Percentiles rank a stretch among this genome's conserved stretches.
Evolutionary conservation across 2,888 invertebrate genomes (phyloP).

Genomic region (Diogma glabrata): DNA sequence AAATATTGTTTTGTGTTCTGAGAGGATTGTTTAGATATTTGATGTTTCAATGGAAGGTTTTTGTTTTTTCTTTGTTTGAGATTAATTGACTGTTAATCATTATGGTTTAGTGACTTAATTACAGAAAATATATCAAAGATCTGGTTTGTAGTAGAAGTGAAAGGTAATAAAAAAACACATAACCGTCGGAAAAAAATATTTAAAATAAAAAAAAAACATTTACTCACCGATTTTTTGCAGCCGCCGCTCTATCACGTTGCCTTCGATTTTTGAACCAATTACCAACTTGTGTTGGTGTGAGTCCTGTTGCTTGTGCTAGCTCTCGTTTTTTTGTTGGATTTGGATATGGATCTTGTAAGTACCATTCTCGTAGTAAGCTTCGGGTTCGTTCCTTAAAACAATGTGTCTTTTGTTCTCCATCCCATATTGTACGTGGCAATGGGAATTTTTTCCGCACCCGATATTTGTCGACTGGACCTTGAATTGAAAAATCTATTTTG

Average conservation of each 20-base stretch:
- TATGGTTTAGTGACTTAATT: too few relatives aligned
- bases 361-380: constrained; percentile 93
- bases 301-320: constrained; percentile 78
- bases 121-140: too few relatives aligned
- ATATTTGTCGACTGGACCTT: constrained; percentile 83
- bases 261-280: constrained; percentile 89
- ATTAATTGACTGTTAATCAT: too few relatives aligned
- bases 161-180: too few relatives aligned
- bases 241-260: constrained; percentile 79
- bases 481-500: constrained; percentile 11
- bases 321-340: constrained; percentile 90
- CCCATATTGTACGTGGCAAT: constrained; percentile 85
- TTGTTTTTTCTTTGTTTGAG: too few relatives aligned
- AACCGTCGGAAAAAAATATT: too few relatives aligned
- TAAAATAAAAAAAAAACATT: too few relatives aligned
- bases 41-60: too few relatives aligned
- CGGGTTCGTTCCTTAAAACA: constrained; percentile 95
- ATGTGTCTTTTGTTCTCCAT: constrained; percentile 92
- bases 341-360: constrained; percentile 93
- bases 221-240: constrained; percentile 88
- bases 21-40: too few relatives aligned
- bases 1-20: too few relatives aligned
- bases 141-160: too few relatives aligned
- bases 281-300: constrained; percentile 87
- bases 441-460: constrained; percentile 89